Evolutionary conservation across 2,113 vertebrate genomes (phyloP).

Genomic region (Narcine bancroftii): DNA sequence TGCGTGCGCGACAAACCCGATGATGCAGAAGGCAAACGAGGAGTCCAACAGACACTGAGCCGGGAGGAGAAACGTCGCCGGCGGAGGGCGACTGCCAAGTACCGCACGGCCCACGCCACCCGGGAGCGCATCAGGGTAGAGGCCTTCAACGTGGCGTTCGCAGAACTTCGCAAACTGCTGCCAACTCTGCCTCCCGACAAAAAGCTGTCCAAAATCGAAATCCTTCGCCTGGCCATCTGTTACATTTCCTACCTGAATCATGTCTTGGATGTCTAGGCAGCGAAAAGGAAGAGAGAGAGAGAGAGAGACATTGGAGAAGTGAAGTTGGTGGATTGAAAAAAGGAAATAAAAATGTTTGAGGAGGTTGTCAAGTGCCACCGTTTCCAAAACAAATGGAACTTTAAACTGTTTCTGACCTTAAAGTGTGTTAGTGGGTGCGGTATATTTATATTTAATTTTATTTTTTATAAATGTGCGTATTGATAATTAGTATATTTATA

Average conservation of each 20-base stretch:
- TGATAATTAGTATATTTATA: slow-evolving; percentile 80
- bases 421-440: slow-evolving; percentile 53
- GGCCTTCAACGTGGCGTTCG: slow-evolving; percentile 66
- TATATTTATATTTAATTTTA: slow-evolving; percentile 44
- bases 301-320: slow-evolving; percentile 14
- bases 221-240: slow-evolving; percentile 73
- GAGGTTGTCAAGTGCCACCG: slow-evolving; percentile 75
- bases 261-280: slow-evolving; percentile 69
- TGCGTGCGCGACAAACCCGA: slow-evolving; percentile 68
- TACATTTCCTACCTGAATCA: slow-evolving; percentile 81
- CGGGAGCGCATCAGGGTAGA: slow-evolving; percentile 68
- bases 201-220: slow-evolving; percentile 76
- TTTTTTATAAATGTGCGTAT: slow-evolving; percentile 66
- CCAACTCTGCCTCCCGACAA: slow-evolving; percentile 74
- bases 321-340: slow-evolving; percentile 32
- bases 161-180: slow-evolving; percentile 62
- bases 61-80: slow-evolving; percentile 80
- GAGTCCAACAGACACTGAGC: slow-evolving; percentile 65
- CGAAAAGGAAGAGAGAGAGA: neutral
- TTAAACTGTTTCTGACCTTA: slow-evolving; percentile 81
- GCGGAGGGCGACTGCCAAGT: slow-evolving; percentile 57
- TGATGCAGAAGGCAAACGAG: slow-evolving; percentile 54
- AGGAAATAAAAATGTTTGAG: slow-evolving; percentile 45
- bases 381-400: slow-evolving; percentile 51
- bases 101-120: slow-evolving; percentile 60